phyloP scores from a whole-genome alignment of 1,140 invertebrate genomes.

The Dufourea novaeangliae region DNA sequence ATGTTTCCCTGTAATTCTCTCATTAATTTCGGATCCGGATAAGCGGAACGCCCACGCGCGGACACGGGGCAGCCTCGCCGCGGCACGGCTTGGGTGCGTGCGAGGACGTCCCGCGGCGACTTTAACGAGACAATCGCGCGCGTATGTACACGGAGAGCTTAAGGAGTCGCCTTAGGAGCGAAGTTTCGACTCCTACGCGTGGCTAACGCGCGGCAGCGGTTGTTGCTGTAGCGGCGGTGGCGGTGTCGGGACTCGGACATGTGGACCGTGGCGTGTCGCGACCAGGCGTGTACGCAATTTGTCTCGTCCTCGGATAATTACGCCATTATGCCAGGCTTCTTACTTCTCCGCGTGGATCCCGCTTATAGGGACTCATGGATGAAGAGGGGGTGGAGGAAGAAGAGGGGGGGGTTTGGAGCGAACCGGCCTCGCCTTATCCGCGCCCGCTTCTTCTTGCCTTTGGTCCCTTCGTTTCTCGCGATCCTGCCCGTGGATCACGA shows the following conservation, averaged over 20 bases:
- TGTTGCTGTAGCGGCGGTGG: slow-evolving; percentile 49
- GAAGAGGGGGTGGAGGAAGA: no score
- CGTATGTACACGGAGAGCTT: slow-evolving; percentile 51
- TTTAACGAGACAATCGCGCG: slow-evolving; percentile 75
- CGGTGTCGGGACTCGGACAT: slow-evolving; percentile 56
- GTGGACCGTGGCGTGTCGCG: slow-evolving; percentile 70
- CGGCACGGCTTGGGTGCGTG: not conserved
- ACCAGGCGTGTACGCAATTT: slow-evolving; percentile 78
- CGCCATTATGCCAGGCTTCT: slow-evolving; percentile 74
- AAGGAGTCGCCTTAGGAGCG: slow-evolving; percentile 54
- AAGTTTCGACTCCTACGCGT: slow-evolving; percentile 71
- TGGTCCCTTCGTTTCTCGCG: slow-evolving; percentile 32
- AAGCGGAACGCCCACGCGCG: slow-evolving; percentile 26
- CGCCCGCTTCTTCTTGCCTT: not conserved
- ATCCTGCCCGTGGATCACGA: slow-evolving; percentile 54
- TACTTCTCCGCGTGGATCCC: slow-evolving; percentile 45
- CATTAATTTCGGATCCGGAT: slow-evolving; percentile 43
- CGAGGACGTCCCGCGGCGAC: slow-evolving; percentile 67
- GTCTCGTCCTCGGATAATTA: slow-evolving; percentile 79
- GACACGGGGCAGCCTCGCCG: not conserved
- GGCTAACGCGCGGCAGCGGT: slow-evolving; percentile 22
- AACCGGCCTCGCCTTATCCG: no score
- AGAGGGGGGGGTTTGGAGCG: no score
- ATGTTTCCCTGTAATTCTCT: slow-evolving; percentile 34
- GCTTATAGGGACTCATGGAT: slow-evolving; percentile 40